Conservation (phyloP, 2,888 invertebrate genomes). For the Timema cristinae region DNA sequence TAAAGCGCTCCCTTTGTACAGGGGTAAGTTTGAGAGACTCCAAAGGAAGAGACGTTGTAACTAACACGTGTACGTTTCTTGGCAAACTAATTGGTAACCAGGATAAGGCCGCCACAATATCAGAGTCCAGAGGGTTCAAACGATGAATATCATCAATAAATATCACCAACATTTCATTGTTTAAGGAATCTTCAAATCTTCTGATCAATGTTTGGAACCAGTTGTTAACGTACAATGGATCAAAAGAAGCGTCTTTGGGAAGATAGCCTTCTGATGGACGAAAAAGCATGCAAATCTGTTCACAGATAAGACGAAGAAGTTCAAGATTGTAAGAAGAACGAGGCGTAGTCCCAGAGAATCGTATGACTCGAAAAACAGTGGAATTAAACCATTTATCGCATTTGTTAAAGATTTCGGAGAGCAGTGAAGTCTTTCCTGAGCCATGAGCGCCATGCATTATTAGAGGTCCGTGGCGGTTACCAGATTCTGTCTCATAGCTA, state of each 20-base stretch:
- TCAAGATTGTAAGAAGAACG: constrained; percentile 78
- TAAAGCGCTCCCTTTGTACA: constrained; percentile 71
- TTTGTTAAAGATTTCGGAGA: constrained; percentile 65
- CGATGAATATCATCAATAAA: constrained; percentile 78
- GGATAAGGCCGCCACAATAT: constrained; percentile 72
- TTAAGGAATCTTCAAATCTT: constrained; percentile 54
- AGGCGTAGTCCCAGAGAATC: constrained; percentile 70
- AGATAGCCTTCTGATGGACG: constrained; percentile 76
- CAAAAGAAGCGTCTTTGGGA: constrained; percentile 79
- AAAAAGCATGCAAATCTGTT: constrained; percentile 76
- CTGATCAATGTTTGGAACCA: constrained; percentile 65
- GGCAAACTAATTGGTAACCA: constrained; percentile 82
- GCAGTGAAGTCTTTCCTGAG: constrained; percentile 74
- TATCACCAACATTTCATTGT: constrained; percentile 66
- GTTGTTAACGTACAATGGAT: constrained; percentile 78
- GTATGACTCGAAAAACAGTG: constrained; percentile 54
- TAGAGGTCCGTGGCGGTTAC: constrained; percentile 66
- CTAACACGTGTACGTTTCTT: constrained; percentile 73
- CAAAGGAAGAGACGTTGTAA: constrained; percentile 64
- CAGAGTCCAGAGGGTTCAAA: constrained; percentile 75
- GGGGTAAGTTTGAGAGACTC: constrained; percentile 70
- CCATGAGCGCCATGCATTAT: constrained; percentile 71
- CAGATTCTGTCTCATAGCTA: constrained; percentile 39
- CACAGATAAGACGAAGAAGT: constrained; percentile 72
- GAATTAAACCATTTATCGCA: constrained; percentile 60